phyloP scores from a whole-genome alignment of 2,113 vertebrate genomes.

The Camarhynchus parvulus region DNA sequence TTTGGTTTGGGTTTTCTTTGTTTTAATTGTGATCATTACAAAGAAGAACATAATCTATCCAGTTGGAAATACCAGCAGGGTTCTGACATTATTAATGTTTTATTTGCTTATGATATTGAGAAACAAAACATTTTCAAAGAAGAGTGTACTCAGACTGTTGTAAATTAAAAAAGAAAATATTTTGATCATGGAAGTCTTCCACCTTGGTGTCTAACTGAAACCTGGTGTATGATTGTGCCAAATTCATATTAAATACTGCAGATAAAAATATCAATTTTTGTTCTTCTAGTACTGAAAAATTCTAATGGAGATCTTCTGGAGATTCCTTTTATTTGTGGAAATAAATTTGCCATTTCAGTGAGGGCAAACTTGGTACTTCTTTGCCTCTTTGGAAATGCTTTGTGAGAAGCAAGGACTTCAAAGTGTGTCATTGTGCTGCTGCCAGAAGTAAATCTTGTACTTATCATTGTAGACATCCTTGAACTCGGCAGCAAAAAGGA shows the following conservation, averaged over 20 bases:
- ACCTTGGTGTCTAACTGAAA: not conserved
- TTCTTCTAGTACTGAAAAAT: not conserved
- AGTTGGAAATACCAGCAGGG: not conserved
- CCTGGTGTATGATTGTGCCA: not conserved
- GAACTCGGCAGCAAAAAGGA: not conserved
- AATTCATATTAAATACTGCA: not conserved
- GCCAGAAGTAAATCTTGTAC: conserved; percentile 34
- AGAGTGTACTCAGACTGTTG: not conserved
- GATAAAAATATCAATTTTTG: too few species aligned
- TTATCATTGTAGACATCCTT: conserved; percentile 7
- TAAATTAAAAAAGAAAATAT: not conserved
- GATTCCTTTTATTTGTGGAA: not conserved
- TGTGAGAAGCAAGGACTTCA: not conserved
- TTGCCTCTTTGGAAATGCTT: not conserved
- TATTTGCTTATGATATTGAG: not conserved
- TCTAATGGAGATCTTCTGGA: not conserved
- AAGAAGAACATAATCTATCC: not conserved
- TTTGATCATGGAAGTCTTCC: not conserved
- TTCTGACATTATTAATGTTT: conserved; percentile 3
- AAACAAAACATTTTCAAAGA: not conserved
- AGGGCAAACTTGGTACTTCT: not conserved
- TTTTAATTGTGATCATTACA: not conserved
- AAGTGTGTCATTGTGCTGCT: not conserved
- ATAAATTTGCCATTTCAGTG: not conserved
- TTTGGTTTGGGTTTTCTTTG: not conserved